Evolutionary conservation across 2,888 invertebrate genomes (phyloP).

Genomic region (Diabrotica balteata): DNA sequence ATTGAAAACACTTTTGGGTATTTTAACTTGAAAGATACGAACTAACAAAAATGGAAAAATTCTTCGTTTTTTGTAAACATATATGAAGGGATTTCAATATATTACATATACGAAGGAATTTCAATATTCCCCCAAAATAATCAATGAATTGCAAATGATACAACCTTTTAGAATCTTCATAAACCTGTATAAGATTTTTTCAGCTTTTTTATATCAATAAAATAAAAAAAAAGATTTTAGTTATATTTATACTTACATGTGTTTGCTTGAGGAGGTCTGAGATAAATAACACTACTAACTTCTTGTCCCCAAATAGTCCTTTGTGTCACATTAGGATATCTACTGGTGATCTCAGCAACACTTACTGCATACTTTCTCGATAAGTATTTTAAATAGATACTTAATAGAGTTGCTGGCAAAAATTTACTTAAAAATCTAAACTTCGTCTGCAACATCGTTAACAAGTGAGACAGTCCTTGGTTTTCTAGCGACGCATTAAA

Average conservation of each 20-base stretch:
- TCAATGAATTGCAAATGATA: too few species aligned
- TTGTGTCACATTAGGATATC: conserved; percentile 59
- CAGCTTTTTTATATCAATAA: too few species aligned
- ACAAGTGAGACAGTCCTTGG: conserved; percentile 65
- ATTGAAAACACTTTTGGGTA: too few species aligned
- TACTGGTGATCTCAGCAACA: conserved; percentile 66
- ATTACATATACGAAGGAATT: too few species aligned
- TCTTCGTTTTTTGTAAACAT: too few species aligned
- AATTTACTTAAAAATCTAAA: conserved; percentile 69
- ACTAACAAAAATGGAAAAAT: too few species aligned
- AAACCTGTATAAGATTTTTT: too few species aligned
- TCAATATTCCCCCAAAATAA: too few species aligned
- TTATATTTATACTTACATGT: conserved; percentile 68
- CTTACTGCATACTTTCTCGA: conserved; percentile 73
- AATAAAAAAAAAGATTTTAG: background rate
- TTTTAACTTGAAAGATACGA: too few species aligned
- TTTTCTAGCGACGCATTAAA: conserved; percentile 59
- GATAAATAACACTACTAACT: conserved; percentile 70
- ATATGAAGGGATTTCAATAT: too few species aligned
- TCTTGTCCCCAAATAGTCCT: conserved; percentile 72
- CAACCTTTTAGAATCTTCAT: too few species aligned
- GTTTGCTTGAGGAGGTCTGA: conserved; percentile 80
- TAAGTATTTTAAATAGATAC: conserved; percentile 68
- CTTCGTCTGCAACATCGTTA: conserved; percentile 64
- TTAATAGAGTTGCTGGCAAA: conserved; percentile 66